Conservation (phyloP, 2,797 vertebrate species). For the Clarias platycephalus region DNA sequence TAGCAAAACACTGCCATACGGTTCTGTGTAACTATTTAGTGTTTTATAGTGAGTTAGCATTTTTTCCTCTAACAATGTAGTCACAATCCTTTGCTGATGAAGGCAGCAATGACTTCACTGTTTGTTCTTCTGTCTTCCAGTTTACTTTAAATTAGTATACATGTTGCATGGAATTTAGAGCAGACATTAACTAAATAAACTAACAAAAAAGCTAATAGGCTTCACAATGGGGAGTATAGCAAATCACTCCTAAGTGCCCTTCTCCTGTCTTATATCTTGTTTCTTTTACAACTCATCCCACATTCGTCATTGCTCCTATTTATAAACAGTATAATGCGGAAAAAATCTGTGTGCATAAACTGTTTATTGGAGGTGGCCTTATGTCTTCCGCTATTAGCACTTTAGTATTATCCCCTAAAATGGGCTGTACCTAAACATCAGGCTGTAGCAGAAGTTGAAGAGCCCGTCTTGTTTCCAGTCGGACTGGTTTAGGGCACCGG, state of each 20-base stretch:
- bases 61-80: neutral
- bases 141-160: conserved; percentile 29
- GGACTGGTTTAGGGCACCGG: conserved; percentile 53
- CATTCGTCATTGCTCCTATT: conserved; percentile 50
- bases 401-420: conserved; percentile 26
- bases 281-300: conserved; percentile 29
- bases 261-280: neutral
- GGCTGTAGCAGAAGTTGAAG: conserved; percentile 77
- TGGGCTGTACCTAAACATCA: conserved; percentile 79
- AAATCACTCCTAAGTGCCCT: neutral
- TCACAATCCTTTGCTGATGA: neutral
- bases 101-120: neutral
- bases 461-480: conserved; percentile 80
- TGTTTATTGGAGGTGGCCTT: conserved; percentile 63
- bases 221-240: neutral
- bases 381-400: conserved; percentile 14
- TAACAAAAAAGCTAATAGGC: neutral
- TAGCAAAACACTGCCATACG: neutral
- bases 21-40: neutral
- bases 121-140: conserved; percentile 9
- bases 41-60: neutral
- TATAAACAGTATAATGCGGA: conserved; percentile 61
- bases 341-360: conserved; percentile 61
- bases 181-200: conserved; percentile 29
- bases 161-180: conserved; percentile 6